Conservation (phyloP, 37 sponge, comb jelly and placozoan species). For the Amphimedon queenslandica region DNA sequence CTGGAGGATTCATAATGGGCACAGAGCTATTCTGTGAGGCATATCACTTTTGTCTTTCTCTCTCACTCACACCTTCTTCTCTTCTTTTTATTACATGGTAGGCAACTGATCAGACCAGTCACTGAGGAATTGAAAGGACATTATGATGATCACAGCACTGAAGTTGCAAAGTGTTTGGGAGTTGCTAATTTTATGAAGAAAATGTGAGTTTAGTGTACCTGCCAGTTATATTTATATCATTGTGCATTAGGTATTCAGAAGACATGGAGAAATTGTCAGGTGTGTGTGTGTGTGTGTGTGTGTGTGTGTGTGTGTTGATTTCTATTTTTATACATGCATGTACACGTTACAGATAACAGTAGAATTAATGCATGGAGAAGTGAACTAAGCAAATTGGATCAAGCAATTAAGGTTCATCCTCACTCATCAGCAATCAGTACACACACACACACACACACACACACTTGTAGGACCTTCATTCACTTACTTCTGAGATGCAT, state of each 20-base stretch:
- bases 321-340: too few species aligned
- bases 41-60: neutral
- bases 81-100: too few species aligned
- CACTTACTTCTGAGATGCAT: neutral
- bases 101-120: neutral
- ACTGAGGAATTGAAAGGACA: neutral
- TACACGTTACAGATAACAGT: too few species aligned
- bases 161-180: neutral
- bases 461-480: neutral
- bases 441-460: conserved; percentile 42
- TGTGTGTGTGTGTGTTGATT: too few species aligned
- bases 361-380: too few species aligned
- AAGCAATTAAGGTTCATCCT: too few species aligned
- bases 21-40: conserved; percentile 39
- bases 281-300: too few species aligned
- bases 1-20: conserved; percentile 16
- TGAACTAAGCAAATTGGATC: too few species aligned
- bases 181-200: neutral
- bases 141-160: neutral
- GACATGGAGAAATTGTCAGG: too few species aligned
- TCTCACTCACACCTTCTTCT: too few species aligned
- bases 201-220: neutral
- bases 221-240: neutral
- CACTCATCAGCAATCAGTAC: too few species aligned
- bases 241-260: too few species aligned